phyloP scores from a whole-genome alignment of 2,113 vertebrate genomes.

The Etia nguti region DNA sequence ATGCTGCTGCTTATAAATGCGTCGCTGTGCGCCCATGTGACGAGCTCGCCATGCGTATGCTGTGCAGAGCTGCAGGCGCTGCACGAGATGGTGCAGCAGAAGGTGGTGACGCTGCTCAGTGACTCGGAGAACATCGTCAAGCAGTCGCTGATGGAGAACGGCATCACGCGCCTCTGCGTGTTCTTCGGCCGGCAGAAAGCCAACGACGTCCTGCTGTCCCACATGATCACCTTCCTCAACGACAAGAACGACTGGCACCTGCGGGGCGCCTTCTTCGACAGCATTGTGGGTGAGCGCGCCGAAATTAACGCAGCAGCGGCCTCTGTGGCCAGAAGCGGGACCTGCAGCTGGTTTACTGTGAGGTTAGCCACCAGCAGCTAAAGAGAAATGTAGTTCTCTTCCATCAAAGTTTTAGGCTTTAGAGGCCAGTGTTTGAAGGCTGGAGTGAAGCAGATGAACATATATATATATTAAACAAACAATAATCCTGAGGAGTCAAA shows the following conservation, averaged over 20 bases:
- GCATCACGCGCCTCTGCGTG: conserved; percentile 95
- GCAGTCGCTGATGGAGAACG: conserved; percentile 96
- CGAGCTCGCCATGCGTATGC: fast-evolving
- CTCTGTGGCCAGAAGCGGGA: not conserved
- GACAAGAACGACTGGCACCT: conserved; percentile 99
- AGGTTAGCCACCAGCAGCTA: not conserved
- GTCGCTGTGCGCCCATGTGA: fast-evolving
- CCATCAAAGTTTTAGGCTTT: not conserved
- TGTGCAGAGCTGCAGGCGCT: conserved; percentile 90
- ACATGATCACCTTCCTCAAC: conserved; percentile 99
- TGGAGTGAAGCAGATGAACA: not conserved
- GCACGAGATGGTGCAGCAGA: conserved; percentile 99
- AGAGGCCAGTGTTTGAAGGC: not conserved
- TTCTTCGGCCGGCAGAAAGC: conserved; percentile 98
- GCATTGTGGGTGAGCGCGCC: conserved; percentile 87
- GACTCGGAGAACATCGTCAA: conserved; percentile 98
- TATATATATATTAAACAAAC: too few species aligned
- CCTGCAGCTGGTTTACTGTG: not conserved
- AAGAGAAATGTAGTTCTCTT: not conserved
- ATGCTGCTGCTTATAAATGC: fast-evolving
- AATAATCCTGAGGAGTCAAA: too few species aligned
- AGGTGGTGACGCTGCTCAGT: conserved; percentile 95
- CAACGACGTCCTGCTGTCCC: conserved; percentile 93
- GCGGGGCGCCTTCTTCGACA: conserved; percentile 97
- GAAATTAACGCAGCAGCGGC: not conserved